Conservation (phyloP, 2,888 invertebrate species). For the Eupelmus urozonus region DNA sequence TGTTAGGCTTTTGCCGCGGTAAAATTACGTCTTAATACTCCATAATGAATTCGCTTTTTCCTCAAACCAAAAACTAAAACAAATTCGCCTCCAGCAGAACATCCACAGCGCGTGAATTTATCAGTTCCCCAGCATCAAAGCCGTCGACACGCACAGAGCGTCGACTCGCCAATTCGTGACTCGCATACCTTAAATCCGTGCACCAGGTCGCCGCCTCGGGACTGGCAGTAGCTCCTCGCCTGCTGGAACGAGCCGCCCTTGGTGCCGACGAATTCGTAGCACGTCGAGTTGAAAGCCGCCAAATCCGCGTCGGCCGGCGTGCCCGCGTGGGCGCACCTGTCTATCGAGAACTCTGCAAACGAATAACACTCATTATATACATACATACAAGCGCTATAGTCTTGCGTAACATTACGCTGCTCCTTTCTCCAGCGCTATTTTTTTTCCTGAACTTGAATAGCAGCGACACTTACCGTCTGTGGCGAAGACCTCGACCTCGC, state of each 20-base stretch:
- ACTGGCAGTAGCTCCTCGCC: constrained; percentile 86
- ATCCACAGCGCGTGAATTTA: too few species aligned
- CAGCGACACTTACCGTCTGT: constrained; percentile 84
- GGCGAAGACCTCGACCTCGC: constrained; percentile 95
- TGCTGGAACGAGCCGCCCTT: constrained; percentile 91
- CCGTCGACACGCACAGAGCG: too few species aligned
- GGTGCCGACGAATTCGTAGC: constrained; percentile 92
- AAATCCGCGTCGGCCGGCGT: constrained; percentile 89
- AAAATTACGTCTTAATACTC: too few species aligned
- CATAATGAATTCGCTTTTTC: too few species aligned
- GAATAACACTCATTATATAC: not conserved
- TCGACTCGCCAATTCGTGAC: too few species aligned
- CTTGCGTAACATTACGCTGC: constrained; percentile 14
- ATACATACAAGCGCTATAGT: too few species aligned
- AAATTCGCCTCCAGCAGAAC: too few species aligned
- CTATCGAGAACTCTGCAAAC: constrained; percentile 88
- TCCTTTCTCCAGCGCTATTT: constrained; percentile 46
- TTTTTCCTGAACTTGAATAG: constrained; percentile 6
- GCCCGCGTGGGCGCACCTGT: constrained; percentile 87
- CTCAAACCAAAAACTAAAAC: too few species aligned
- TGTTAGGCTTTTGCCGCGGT: too few species aligned
- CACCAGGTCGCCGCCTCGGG: constrained; percentile 85
- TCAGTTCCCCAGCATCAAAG: too few species aligned
- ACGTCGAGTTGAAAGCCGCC: constrained; percentile 90
- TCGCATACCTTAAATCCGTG: constrained; percentile 82